Evolutionary conservation across 2,888 invertebrate species (phyloP), one percentile per base, ranked within the genome.

Genomic region (Leptinotarsa haldemani): DNA sequence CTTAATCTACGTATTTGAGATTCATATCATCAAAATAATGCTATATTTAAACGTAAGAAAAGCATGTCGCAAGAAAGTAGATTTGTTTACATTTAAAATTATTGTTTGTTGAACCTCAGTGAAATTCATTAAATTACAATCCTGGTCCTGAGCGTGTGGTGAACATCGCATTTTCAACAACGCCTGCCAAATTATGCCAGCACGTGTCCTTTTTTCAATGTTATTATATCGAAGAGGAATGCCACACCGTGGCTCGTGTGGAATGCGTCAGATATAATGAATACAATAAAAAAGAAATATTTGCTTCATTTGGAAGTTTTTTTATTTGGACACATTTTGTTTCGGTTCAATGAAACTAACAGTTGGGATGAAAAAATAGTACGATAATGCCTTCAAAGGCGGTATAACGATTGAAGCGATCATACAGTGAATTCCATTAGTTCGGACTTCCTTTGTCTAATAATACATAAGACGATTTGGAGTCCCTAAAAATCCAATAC

Each of bases 161-260:
- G 22, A 50, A 50, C n/a, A 22, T 56, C 20, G 20, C 56, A 56
- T 22, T 9, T 22, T 40, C 40, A 40, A 40, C 12, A 40, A 22
- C 56, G 56, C 20, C 15, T 56, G 56, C 56, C 56, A 56, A 56
- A 22, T 56, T 20, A 20, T 56, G 15, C 13, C 22, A 15, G 15
- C 56, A 56, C 56, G 56, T 56, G 56, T 22, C 56, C 15, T 56
- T 56, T 56, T 56, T 56, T 56, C 56, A 22, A 18, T 20, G 20
- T 20, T 56, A 56, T 56, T 15, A 22, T 22, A 15, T 13, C 56
- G 22, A 20, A 9, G 15, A 22, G 22, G 56, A 56, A 56, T 56
- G 22, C 56, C 56, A 15, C 15, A 22, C 20, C 50, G 50, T 50
- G 15, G 50, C 50, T 50, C 15, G 50, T 16, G n/a, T 50, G 50